Conservation (phyloP, 2,888 invertebrate genomes). For the Archips xylosteana region DNA sequence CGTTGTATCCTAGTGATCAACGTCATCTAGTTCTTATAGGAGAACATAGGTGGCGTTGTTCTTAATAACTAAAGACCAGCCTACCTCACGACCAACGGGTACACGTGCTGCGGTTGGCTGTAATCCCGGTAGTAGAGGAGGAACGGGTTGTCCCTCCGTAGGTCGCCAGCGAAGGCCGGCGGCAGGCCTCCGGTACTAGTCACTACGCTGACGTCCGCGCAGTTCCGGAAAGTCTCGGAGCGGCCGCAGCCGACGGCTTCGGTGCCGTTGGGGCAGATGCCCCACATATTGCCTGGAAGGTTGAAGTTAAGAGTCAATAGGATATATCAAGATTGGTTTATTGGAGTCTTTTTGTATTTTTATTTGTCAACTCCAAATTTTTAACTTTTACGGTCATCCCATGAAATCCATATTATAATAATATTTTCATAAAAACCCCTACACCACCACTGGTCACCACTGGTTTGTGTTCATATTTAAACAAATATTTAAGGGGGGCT, state of each 20-base stretch:
- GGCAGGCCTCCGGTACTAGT: conserved; percentile 92
- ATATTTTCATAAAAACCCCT: too few relatives aligned
- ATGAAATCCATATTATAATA: too few relatives aligned
- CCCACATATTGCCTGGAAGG: conserved; percentile 94
- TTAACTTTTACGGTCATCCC: too few relatives aligned
- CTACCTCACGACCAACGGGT: conserved; percentile 91
- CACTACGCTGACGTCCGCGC: conserved; percentile 94
- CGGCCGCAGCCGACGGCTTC: conserved; percentile 95
- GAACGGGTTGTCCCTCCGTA: conserved; percentile 88
- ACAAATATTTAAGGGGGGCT: too few relatives aligned
- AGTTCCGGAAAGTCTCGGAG: conserved; percentile 96
- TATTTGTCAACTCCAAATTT: too few relatives aligned
- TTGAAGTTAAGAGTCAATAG: neutral
- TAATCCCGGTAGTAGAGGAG: conserved; percentile 91
- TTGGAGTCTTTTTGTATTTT: too few relatives aligned
- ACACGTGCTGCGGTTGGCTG: conserved; percentile 87
- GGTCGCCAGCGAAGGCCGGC: conserved; percentile 88
- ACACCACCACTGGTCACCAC: too few relatives aligned
- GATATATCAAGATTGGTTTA: too few relatives aligned
- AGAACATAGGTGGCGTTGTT: too few relatives aligned
- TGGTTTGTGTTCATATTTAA: too few relatives aligned
- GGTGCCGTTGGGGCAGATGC: conserved; percentile 93
- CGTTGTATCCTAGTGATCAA: too few relatives aligned
- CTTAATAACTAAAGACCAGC: conserved; percentile 44
- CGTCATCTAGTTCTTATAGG: too few relatives aligned